phyloP scores from a whole-genome alignment of 2,113 vertebrate genomes.

The Sisor rabdophorus region DNA sequence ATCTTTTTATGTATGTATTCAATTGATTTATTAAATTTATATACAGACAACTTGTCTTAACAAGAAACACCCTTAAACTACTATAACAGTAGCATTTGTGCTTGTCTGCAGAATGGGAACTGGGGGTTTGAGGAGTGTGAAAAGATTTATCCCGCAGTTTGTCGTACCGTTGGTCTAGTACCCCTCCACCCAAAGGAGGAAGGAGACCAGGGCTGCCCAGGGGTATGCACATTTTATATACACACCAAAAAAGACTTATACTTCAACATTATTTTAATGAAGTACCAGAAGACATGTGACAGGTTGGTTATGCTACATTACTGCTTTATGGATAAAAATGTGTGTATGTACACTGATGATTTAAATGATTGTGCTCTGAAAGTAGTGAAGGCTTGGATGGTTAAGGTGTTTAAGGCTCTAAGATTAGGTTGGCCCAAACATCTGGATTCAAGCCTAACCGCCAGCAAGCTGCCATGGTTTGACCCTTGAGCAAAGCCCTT shows the following conservation, averaged over 20 bases:
- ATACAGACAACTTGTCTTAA: neutral
- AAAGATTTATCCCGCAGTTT: slow-evolving; percentile 72
- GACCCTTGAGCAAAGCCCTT: too few relatives aligned
- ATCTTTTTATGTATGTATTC: neutral
- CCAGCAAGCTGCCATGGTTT: too few relatives aligned
- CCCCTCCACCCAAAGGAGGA: slow-evolving; percentile 28
- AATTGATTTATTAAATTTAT: too few relatives aligned
- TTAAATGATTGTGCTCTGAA: too few relatives aligned
- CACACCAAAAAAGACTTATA: neutral
- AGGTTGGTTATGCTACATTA: too few relatives aligned
- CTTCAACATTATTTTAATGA: neutral
- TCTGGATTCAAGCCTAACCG: too few relatives aligned
- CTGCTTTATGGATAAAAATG: too few relatives aligned
- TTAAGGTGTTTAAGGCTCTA: too few relatives aligned
- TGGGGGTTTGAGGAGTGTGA: slow-evolving; percentile 81
- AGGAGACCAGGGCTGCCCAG: slow-evolving; percentile 73
- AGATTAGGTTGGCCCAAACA: too few relatives aligned
- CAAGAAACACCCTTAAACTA: neutral
- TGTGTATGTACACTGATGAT: too few relatives aligned
- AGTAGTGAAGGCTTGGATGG: too few relatives aligned
- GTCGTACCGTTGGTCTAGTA: slow-evolving; percentile 70
- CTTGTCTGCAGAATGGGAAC: slow-evolving; percentile 53
- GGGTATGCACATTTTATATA: slow-evolving; percentile 65
- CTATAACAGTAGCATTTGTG: neutral
- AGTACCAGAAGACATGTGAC: neutral